Evolutionary conservation across 2,888 invertebrate genomes (phyloP).

Genomic region (Heliothis peltigera): DNA sequence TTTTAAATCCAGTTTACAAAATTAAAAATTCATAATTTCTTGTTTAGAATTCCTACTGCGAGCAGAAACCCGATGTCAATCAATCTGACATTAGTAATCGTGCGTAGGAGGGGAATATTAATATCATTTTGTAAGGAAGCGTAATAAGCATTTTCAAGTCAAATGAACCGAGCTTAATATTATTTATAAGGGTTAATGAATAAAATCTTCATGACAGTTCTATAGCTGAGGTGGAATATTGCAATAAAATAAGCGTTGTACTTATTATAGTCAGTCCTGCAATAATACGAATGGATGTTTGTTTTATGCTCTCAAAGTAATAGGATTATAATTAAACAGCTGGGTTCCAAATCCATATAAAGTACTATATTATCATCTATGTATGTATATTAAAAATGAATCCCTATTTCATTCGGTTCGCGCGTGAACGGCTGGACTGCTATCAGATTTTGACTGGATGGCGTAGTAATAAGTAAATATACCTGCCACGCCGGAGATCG

Average conservation of each 20-base stretch:
- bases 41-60: neutral
- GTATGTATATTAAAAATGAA: no score
- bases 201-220: neutral
- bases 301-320: no score
- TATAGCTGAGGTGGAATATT: neutral
- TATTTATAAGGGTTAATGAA: neutral
- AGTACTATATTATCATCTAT: no score
- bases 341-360: no score
- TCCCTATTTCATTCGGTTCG: no score
- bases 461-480: no score
- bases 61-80: conserved; percentile 28
- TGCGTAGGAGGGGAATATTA: conserved; percentile 12
- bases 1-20: no score
- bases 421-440: no score
- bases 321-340: neutral
- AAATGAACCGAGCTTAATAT: conserved; percentile 6
- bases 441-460: no score
- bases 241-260: neutral
- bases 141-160: neutral
- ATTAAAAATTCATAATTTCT: neutral
- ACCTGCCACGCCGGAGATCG: no score
- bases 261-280: no score
- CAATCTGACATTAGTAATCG: conserved; percentile 22
- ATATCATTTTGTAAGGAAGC: conserved; percentile 1
- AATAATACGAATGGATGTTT: no score